phyloP scores from a whole-genome alignment of 2,797 vertebrate species.

The Propithecus deckenii region DNA sequence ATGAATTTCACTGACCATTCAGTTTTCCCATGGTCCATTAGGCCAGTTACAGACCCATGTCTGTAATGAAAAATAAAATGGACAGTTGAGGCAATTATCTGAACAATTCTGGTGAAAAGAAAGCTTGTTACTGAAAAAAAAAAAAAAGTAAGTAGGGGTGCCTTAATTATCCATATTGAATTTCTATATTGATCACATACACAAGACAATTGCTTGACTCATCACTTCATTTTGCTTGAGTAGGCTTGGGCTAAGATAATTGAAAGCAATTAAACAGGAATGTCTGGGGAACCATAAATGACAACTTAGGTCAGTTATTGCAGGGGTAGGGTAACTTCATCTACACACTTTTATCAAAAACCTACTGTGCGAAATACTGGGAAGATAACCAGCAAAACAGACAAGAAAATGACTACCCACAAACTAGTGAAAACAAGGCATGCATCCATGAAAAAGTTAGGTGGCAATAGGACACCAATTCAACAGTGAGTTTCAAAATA shows the following conservation, averaged over 20 bases:
- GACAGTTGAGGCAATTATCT: slow-evolving; percentile 67
- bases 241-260: slow-evolving; percentile 49
- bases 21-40: slow-evolving; percentile 17
- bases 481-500: neutral
- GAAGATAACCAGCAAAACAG: neutral
- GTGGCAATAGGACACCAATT: neutral
- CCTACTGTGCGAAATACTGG: neutral
- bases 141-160: slow-evolving; percentile 32
- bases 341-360: slow-evolving; percentile 3
- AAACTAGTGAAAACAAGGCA: neutral
- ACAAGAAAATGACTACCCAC: neutral
- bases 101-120: slow-evolving; percentile 62
- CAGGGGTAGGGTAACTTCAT: neutral
- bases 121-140: slow-evolving; percentile 48
- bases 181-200: slow-evolving; percentile 71
- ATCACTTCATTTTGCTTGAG: slow-evolving; percentile 70
- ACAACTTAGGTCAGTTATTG: slow-evolving; percentile 36
- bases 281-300: slow-evolving; percentile 44
- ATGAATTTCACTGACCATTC: neutral
- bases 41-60: slow-evolving; percentile 28
- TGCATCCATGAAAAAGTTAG: neutral
- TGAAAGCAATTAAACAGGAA: slow-evolving; percentile 65
- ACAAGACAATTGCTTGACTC: slow-evolving; percentile 62
- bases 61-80: slow-evolving; percentile 52
- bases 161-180: slow-evolving; percentile 70